A percentile compares a stretch with the other conserved stretches of the same genome.
Evolutionary conservation across 2,888 invertebrate species (phyloP).

Genomic region (Diarsia rubi): DNA sequence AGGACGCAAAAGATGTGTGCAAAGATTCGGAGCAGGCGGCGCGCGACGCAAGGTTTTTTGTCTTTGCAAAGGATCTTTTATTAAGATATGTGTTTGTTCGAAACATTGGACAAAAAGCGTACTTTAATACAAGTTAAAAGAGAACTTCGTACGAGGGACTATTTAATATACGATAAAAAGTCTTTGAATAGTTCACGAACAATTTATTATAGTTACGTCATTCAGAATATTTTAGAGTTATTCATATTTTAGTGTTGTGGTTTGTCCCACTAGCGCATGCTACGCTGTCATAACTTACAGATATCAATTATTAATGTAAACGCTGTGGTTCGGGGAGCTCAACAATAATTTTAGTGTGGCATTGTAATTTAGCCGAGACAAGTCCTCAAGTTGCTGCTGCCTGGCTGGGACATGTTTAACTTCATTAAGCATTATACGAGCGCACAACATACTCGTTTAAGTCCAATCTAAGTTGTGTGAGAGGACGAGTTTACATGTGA

Average conservation of each 20-base stretch:
- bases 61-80: conserved; percentile 60
- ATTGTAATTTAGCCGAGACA: conserved; percentile 78
- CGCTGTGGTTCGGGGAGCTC: conserved; percentile 55
- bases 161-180: conserved; percentile 58
- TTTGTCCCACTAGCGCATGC: conserved; percentile 56
- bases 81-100: conserved; percentile 61
- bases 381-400: conserved; percentile 79
- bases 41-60: conserved; percentile 46
- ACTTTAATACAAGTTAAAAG: conserved; percentile 56
- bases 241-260: conserved; percentile 41
- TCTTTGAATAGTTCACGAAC: conserved; percentile 50
- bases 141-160: conserved; percentile 42
- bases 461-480: conserved; percentile 90
- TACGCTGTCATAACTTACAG: conserved; percentile 67
- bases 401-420: conserved; percentile 88
- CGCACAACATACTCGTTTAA: conserved; percentile 89
- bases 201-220: conserved; percentile 46
- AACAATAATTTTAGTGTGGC: conserved; percentile 71
- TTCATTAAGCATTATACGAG: conserved; percentile 89
- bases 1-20: conserved; percentile 56
- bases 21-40: conserved; percentile 54
- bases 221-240: conserved; percentile 43
- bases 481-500: conserved; percentile 88
- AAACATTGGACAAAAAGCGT: conserved; percentile 60
- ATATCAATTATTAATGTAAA: conserved; percentile 64